Evolutionary conservation across 1,140 invertebrate species (phyloP).

Genomic region (Trichogramma pretiosum): DNA sequence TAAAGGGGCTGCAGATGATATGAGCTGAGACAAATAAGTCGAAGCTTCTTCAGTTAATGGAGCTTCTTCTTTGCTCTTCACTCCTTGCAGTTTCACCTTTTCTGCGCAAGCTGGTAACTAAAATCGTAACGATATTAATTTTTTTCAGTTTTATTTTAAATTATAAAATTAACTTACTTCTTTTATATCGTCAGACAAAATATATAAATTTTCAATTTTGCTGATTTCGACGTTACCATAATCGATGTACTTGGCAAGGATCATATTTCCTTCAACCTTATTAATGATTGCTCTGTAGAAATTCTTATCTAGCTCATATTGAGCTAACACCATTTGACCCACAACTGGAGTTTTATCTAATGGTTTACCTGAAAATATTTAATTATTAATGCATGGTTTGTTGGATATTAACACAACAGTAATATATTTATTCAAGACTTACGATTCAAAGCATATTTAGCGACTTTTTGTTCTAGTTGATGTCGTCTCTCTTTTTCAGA

Average conservation of each 20-base stretch:
- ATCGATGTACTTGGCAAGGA: constrained; percentile 31
- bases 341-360: constrained; percentile 23
- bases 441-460: constrained; percentile 27
- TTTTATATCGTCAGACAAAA: constrained; percentile 28
- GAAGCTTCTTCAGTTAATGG: constrained; percentile 28
- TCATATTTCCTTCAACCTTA: constrained; percentile 19
- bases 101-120: constrained; percentile 17
- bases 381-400: background rate
- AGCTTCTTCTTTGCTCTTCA: constrained; percentile 23
- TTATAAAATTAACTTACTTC: constrained; percentile 18
- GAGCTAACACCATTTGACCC: constrained; percentile 33
- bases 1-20: constrained; percentile 22
- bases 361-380: background rate
- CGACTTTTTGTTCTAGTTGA: constrained; percentile 28
- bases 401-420: too few species aligned
- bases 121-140: constrained; percentile 7
- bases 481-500: constrained; percentile 23
- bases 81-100: constrained; percentile 28
- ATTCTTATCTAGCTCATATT: constrained; percentile 29
- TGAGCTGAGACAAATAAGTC: constrained; percentile 25
- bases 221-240: constrained; percentile 32
- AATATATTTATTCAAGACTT: constrained; percentile 4
- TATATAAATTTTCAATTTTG: constrained; percentile 21
- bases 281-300: constrained; percentile 35
- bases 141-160: too few species aligned